phyloP scores from a whole-genome alignment of 1,140 invertebrate genomes.

The Cotesia typhae region DNA sequence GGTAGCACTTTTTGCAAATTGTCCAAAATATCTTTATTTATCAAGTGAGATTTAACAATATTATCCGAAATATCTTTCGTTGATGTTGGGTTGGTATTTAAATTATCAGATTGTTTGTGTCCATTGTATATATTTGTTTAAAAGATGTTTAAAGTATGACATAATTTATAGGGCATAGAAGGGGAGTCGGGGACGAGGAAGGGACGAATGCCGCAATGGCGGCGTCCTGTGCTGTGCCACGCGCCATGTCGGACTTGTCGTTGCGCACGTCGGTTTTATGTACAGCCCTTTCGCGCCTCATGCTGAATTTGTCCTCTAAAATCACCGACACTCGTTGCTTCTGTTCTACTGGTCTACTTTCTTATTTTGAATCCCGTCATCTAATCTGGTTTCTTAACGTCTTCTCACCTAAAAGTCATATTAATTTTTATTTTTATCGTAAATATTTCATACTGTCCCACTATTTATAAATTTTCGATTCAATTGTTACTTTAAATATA shows the following conservation, averaged over 20 bases:
- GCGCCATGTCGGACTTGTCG: slow-evolving; percentile 56
- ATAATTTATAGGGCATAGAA: slow-evolving; percentile 35
- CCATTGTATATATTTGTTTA: slow-evolving; percentile 11
- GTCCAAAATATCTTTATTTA: not conserved
- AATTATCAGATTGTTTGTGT: not conserved
- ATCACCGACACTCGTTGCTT: slow-evolving; percentile 24
- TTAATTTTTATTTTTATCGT: not conserved
- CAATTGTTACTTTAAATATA: too few species aligned
- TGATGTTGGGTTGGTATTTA: not conserved
- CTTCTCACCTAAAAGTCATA: not conserved
- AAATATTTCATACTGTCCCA: too few species aligned
- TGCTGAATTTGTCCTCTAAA: slow-evolving; percentile 33
- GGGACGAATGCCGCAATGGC: slow-evolving; percentile 53
- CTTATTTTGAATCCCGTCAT: slow-evolving; percentile 24
- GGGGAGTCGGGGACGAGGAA: slow-evolving; percentile 37
- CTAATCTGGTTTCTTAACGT: slow-evolving; percentile 14
- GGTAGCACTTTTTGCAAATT: slow-evolving; percentile 24
- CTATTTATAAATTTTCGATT: too few species aligned
- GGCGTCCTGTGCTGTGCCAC: slow-evolving; percentile 54
- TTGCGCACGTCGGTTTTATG: slow-evolving; percentile 49
- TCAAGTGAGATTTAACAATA: not conserved
- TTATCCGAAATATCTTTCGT: not conserved
- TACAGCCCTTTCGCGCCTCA: slow-evolving; percentile 13
- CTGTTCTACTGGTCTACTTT: slow-evolving; percentile 52
- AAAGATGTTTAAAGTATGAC: slow-evolving; percentile 13